phyloP scores from a whole-genome alignment of 2,113 vertebrate genomes.

The Asarcornis scutulata region DNA sequence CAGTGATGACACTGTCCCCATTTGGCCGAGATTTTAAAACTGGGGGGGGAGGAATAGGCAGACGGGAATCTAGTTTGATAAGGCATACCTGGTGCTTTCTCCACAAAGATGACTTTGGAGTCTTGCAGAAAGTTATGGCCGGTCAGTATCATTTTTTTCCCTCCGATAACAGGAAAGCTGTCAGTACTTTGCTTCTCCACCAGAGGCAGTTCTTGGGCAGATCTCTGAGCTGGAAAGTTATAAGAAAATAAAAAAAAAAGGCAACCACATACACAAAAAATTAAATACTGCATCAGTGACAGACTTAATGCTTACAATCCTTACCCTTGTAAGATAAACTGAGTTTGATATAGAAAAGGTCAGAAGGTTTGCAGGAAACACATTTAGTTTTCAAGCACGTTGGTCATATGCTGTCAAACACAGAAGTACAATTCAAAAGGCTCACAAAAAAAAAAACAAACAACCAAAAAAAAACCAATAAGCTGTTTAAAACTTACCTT shows the following conservation, averaged over 20 bases:
- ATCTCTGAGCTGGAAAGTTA: conserved; percentile 87
- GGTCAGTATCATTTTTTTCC: conserved; percentile 91
- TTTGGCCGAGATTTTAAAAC: neutral
- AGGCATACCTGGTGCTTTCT: conserved; percentile 93
- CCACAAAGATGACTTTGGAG: conserved; percentile 97
- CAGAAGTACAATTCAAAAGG: neutral
- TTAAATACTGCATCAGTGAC: neutral
- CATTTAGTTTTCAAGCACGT: neutral
- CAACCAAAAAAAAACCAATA: neutral
- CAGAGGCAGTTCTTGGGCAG: conserved; percentile 96
- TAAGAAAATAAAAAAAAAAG: neutral
- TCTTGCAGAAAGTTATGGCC: conserved; percentile 97
- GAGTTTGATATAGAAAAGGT: neutral
- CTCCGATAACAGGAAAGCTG: conserved; percentile 88
- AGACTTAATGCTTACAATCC: neutral
- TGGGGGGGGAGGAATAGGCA: neutral
- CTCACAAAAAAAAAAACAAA: neutral
- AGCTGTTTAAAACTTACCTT: neutral
- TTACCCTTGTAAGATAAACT: neutral
- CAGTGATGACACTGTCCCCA: neutral
- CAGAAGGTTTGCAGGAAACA: conserved; percentile 5
- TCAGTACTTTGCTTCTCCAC: conserved; percentile 95
- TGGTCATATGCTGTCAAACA: neutral
- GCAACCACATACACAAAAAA: neutral
- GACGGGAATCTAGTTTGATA: neutral